Base-by-base conservation (phyloP, 2,888 invertebrate species). In the Linnaemya tessellans region DNA sequence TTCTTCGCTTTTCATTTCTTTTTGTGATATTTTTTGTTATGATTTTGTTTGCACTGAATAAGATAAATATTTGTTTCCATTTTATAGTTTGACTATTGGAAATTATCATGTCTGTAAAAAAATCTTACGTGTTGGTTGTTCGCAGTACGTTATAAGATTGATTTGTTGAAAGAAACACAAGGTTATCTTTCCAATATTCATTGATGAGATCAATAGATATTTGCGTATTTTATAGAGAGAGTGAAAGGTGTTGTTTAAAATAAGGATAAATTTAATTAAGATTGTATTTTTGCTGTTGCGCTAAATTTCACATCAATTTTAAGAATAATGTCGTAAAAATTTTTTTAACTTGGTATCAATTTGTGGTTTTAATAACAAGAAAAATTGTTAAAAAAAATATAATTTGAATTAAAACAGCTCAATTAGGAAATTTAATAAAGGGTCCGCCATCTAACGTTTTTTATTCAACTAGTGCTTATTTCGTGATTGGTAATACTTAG, bases 161-260 rank as follows among this genome's bases (percentile, higher is more conserved):
- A 80, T 73, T 80, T 73, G 58, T 80, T 73, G 58, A 56, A 80
- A 65, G 58, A 80, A 73, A 80, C 51, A 51, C 18, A 80, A 73
- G 58, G 67, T 67, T 65, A 67, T 74, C 67, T 49, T 49, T 49
- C 25, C 15, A 25, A 51, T 56, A 51, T 25, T 49, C 65, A 67
- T 65, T 60, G 58, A 80, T 38, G n/a, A 51, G 80, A 80, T 65
- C 41, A 58, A 67, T 67, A 73, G 58, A 58, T 73, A 7, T 46
- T 65, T 43, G 22, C 22, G n/a, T 15, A 65, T 41, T 35, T 67
- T n/a, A 20, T 25, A 4, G 22, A 20, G 11, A 15, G 11, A 11
- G 51, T 9, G 10, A 46, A 35, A 35, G 13, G 22, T 49, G 10
- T 30, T 46, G 22, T 5, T 20, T 11, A 46, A 71, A 38, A 62